Evolutionary conservation across 2,797 vertebrate species (phyloP).

Genomic region (Thaleichthys pacificus): DNA sequence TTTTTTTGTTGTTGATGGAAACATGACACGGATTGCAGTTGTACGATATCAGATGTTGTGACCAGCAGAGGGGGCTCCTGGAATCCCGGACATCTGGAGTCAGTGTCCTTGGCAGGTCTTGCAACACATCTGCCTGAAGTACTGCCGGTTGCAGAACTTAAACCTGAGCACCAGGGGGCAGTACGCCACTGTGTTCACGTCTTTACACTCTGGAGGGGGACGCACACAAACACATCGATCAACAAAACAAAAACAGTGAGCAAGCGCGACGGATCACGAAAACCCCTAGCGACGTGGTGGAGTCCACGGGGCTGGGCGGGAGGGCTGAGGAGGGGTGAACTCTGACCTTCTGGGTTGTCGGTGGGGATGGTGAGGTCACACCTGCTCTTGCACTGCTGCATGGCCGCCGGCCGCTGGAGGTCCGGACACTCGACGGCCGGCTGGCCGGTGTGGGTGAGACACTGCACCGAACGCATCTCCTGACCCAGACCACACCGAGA

Average conservation of each 20-base stretch:
- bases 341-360: slow-evolving; percentile 90
- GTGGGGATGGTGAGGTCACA: slow-evolving; percentile 83
- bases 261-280: background rate
- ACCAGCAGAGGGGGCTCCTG: background rate
- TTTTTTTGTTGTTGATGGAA: slow-evolving; percentile 45
- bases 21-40: slow-evolving; percentile 38
- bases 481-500: slow-evolving; percentile 90
- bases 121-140: slow-evolving; percentile 99
- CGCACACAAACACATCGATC: slow-evolving; percentile 7
- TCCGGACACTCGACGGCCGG: slow-evolving; percentile 86
- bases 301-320: too few relatives aligned
- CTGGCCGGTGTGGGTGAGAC: slow-evolving; percentile 84
- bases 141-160: slow-evolving; percentile 96
- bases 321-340: background rate
- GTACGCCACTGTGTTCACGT: slow-evolving; percentile 99
- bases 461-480: slow-evolving; percentile 89
- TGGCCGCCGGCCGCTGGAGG: slow-evolving; percentile 78
- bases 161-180: slow-evolving; percentile 99
- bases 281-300: background rate
- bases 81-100: slow-evolving; percentile 36
- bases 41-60: slow-evolving; percentile 37
- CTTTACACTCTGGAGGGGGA: slow-evolving; percentile 87
- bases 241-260: background rate
- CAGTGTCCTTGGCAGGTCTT: slow-evolving; percentile 98
- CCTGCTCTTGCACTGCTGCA: slow-evolving; percentile 92